Evolutionary conservation across 2,888 invertebrate species (phyloP), one percentile per base, ranked within the genome.

Genomic region (Heliconius ismenius): DNA sequence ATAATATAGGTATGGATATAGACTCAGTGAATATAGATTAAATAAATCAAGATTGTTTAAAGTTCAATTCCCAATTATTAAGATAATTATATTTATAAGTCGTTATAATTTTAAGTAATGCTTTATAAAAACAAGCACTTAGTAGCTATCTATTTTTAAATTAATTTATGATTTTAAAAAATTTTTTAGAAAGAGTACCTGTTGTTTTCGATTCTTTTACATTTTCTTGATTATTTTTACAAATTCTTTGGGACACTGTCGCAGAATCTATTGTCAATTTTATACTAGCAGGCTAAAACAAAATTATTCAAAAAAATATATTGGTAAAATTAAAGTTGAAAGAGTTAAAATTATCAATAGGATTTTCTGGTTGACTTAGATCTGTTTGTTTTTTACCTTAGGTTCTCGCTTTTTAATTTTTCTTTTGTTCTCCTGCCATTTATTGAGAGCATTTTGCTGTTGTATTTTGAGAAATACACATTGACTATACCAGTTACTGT

Each of bases 401-500:
- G 26, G 76, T 77, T 82, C 73, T 65, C 75, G 39, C 76, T 85
- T 87, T 79, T 83, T 87, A 15, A 87, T 84, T 79, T 84, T 84
- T 74, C 76, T 81, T 82, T 86, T 90, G 73, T 87, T 91, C 54
- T 83, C 82, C 84, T 89, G 87, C 91, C 93, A 91, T 83, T 90
- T 90, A 67, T 90, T 85, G 60, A 94, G 84, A 32, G 93, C 93
- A 62, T 79, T 83, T 81, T 89, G 86, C 81, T 94, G 93, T 43
- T 84, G 84, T 58, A 85, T 82, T 83, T 91, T 92, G 18, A 92
- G 83, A 76, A 82, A 80, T 26, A 89, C 62, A 81, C 88, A 94
- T 82, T 90, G 87, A 3, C 82, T 81, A 83, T 91, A 92, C 94
- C 94, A 94, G 81, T 88, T 84, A 11, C 82, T 81, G 74, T 94